These are phyloP conservation scores for Taenaris catops DNA, from an alignment of 2,888 invertebrate species.

Conservation along the genomic window DNA sequence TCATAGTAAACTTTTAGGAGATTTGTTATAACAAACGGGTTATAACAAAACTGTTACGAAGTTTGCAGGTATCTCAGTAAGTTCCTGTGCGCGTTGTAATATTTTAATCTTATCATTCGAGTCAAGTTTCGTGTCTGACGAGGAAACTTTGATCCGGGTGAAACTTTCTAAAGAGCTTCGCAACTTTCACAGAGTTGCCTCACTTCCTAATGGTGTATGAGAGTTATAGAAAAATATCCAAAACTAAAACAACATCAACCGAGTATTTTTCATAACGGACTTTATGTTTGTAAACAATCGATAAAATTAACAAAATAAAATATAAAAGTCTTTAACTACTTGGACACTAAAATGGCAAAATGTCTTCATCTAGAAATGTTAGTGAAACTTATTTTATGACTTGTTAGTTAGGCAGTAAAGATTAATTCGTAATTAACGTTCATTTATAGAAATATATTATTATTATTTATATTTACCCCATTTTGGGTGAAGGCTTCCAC, in stretches of 20 bases:
- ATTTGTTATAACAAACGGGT: conserved; percentile 4
- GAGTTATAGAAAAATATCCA: conserved; percentile 12
- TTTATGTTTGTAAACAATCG: too few relatives aligned
- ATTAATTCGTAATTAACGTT: too few relatives aligned
- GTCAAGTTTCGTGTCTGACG: conserved; percentile 55
- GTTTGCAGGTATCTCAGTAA: conserved; percentile 11
- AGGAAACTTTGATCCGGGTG: conserved; percentile 54
- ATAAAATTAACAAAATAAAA: too few relatives aligned
- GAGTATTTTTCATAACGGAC: too few relatives aligned
- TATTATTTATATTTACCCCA: too few relatives aligned
- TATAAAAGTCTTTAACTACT: too few relatives aligned
- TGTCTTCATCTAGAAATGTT: too few relatives aligned
- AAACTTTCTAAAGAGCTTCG: conserved; percentile 8
- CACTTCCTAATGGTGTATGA: conserved; percentile 18
- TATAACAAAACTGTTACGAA: conserved; percentile 10
- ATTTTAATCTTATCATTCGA: conserved; percentile 73
- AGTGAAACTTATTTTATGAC: too few relatives aligned
- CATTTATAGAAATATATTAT: too few relatives aligned
- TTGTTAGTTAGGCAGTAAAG: too few relatives aligned
- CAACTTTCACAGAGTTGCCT: conserved; percentile 16
- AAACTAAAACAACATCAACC: conserved; percentile 1
- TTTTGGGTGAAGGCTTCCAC: too few relatives aligned
- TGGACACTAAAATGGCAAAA: too few relatives aligned
- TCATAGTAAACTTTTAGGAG: background rate
- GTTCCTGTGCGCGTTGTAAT: conserved; percentile 43